Evolutionary conservation across 1,140 invertebrate genomes (phyloP), one percentile per base, ranked within the genome.

Genomic region (Dendrolimus kikuchii): DNA sequence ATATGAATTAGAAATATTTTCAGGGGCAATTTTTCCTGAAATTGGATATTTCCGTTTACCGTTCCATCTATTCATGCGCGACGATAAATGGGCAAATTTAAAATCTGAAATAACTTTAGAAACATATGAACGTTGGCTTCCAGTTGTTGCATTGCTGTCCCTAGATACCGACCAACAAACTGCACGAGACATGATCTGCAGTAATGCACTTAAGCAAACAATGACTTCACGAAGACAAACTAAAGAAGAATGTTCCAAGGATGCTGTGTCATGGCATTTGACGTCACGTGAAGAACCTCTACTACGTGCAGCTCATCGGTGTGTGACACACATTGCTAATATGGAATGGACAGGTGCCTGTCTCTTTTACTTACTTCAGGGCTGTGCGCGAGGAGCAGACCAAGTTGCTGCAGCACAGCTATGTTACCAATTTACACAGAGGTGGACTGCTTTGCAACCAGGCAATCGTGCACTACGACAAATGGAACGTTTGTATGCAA

Each of bases 321-420:
- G 87, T 66, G 81, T 88, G 5, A 73, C 72, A 50, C 71, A 87
- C 50, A 88, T 88, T 51, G 76, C 81, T 5, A 88, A 88, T 57
- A 82, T 88, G 77, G 87, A 88, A 71, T 88, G 87, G 87, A 85
- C 87, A 7, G 86, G 82, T 36, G 87, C 87, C 5, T 88, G 87
- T 60, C 68, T 88, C 37, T 88, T 88, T 59, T 87, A 87, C 55
- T 83, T 88, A 10, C 71, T 86, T 5, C 83, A 88, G 76, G 87
- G 87, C 5, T 85, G 81, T 62, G 66, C 78, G 8, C 72, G 76
- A 49, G 90, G 90, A 5, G 89, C 89, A 7, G 90, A 91, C 71
- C 89, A 90, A 74, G 89, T 91, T 5, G 89, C 89, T 46, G 89
- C 89, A 7, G 86, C 88, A 36, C 88, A 89, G 51, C 81, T 90